Evolutionary conservation across 2,113 vertebrate species (phyloP).

Genomic region (Rhizomys pruinosus): DNA sequence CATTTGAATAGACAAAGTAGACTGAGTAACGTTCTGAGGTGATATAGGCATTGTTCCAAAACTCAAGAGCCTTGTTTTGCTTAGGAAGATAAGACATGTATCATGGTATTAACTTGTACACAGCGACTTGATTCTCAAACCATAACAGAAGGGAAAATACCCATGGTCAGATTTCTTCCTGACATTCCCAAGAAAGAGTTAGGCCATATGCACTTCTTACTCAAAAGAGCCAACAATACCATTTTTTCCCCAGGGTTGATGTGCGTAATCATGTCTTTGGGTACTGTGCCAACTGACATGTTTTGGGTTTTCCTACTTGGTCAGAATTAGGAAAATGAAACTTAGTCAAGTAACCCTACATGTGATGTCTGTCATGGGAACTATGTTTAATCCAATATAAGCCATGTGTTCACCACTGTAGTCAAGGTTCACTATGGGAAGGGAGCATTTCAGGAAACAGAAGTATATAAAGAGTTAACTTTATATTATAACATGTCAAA

Average conservation of each 20-base stretch:
- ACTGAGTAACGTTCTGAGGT: neutral
- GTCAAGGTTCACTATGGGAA: neutral
- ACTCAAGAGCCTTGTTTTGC: neutral
- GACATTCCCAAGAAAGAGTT: neutral
- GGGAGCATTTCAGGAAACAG: neutral
- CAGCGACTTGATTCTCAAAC: neutral
- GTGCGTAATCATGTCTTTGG: neutral
- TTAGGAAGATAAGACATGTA: neutral
- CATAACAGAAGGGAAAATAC: neutral
- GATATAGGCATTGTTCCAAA: neutral
- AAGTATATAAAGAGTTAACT: neutral
- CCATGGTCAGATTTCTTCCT: neutral
- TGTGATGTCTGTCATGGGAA: neutral
- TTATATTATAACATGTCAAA: neutral
- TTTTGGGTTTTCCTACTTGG: neutral
- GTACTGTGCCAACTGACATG: neutral
- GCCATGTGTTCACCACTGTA: neutral
- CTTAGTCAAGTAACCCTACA: neutral
- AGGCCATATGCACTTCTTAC: neutral
- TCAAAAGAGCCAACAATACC: neutral
- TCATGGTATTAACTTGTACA: neutral
- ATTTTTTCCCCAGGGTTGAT: neutral
- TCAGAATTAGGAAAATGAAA: neutral
- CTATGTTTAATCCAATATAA: neutral
- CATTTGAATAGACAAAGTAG: neutral